Evolutionary conservation across 2,797 vertebrate species (phyloP).

Genomic region (Sebastes iracundus): DNA sequence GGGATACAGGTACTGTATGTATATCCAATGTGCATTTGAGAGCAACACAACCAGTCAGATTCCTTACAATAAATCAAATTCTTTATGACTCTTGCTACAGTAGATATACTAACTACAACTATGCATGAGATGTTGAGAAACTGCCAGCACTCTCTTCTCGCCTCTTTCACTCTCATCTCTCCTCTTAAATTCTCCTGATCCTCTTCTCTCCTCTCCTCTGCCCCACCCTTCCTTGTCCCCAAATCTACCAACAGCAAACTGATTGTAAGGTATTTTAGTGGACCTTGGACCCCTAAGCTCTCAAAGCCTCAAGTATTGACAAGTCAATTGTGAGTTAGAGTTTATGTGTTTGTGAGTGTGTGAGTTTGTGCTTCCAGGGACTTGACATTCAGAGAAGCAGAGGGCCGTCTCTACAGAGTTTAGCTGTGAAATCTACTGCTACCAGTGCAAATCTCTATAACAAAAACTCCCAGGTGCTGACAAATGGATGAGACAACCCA

Average conservation of each 20-base stretch:
- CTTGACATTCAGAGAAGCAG: slow-evolving; percentile 55
- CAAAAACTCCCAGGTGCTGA: slow-evolving; percentile 41
- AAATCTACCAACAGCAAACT: slow-evolving; percentile 14
- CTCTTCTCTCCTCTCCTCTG: neutral
- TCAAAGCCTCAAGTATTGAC: slow-evolving; percentile 39
- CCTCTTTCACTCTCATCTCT: neutral
- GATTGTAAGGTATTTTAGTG: slow-evolving; percentile 37
- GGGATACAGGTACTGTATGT: neutral
- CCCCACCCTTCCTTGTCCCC: slow-evolving; percentile 5
- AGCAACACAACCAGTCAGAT: neutral
- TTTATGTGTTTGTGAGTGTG: slow-evolving; percentile 9
- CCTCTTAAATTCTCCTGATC: neutral
- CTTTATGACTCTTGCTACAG: neutral
- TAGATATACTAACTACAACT: neutral
- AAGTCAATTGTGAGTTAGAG: slow-evolving; percentile 35
- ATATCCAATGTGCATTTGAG: neutral
- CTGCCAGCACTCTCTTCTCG: neutral
- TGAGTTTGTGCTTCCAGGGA: slow-evolving; percentile 12
- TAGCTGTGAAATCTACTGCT: slow-evolving; percentile 42
- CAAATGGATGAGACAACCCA: slow-evolving; percentile 24
- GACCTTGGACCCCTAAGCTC: slow-evolving; percentile 39
- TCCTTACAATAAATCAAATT: neutral
- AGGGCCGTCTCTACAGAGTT: slow-evolving; percentile 38
- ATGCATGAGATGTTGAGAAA: neutral
- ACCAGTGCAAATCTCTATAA: slow-evolving; percentile 40